Base-by-base conservation (phyloP, 2,888 invertebrate genomes). In the Nysson spinosus region DNA sequence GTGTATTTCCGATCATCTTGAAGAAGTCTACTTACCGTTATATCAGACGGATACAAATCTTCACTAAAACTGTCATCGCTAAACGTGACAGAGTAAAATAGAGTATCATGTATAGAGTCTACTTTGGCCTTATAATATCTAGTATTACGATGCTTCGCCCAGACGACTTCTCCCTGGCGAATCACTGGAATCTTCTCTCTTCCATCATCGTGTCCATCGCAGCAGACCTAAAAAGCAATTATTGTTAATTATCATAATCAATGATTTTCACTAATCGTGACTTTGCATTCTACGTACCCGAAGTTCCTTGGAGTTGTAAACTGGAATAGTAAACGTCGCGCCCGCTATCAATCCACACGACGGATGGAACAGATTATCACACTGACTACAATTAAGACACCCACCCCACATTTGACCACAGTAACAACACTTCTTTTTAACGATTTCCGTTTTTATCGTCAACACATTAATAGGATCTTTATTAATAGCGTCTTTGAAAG, bases 11-110 rank as follows among this genome's bases (percentile, higher is more conserved):
- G n/a, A n/a, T n/a, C n/a, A n/a, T n/a, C n/a, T n/a, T n/a, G n/a
- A n/a, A n/a, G n/a, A n/a, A n/a, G n/a, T n/a, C n/a, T n/a, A 78
- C 84, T 83, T 60, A 91, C 90, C 73, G 88, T 86, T 74, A 92
- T 89, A 71, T 91, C 90, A 44, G 88, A 84, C 11, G 89, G 89
- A 47, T 89, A 88, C 34, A 92, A 87, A 81, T 91, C 90, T 20
- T 91, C 89, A 65, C 91, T 90, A 79, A 90, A 90, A 14, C 91
- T 90, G 30, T 89, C 88, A 75, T 91, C 91, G n/a, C 88, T 88
- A 82, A 93, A 93, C 60, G 90, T 90, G 2, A 92, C 91, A 72
- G 89, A 89, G 78, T 90, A 91, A 74, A 90, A 90, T 3, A 88
- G 84, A 51, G 88, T 88, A 16, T 87, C 84, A 11, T 87, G 84